Conservation (phyloP, 1,140 invertebrate species). For the Neocloeon triangulifer region DNA sequence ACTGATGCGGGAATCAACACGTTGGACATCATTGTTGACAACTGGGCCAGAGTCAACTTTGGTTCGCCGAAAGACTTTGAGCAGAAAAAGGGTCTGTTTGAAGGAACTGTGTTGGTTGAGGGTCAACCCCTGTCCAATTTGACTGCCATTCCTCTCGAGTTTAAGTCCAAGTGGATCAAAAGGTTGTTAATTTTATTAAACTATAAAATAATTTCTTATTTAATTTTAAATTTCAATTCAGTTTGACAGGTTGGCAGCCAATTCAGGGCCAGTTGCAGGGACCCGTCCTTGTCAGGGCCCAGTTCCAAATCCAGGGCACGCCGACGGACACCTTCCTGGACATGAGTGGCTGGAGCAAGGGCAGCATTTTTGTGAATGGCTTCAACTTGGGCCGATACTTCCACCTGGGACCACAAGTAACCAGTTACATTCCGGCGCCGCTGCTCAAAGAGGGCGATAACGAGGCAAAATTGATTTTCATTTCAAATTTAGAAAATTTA, state of each 20-base stretch:
- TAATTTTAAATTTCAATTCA: background rate
- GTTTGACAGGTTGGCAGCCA: background rate
- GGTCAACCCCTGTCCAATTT: conserved; percentile 14
- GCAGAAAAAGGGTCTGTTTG: conserved; percentile 21
- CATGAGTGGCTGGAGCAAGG: conserved; percentile 17
- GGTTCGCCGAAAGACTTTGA: conserved; percentile 14
- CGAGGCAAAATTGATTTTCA: conserved; percentile 18
- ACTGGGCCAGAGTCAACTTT: conserved; percentile 25
- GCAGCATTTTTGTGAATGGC: conserved; percentile 30
- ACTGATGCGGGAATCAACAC: conserved; percentile 5
- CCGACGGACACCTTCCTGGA: conserved; percentile 17
- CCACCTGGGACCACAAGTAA: conserved; percentile 22
- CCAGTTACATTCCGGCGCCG: conserved; percentile 25
- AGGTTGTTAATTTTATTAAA: too few species aligned
- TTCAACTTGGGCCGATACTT: conserved; percentile 29
- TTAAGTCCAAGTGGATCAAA: conserved; percentile 17
- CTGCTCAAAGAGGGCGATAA: conserved; percentile 24
- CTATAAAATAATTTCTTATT: too few species aligned
- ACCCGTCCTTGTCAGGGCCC: conserved; percentile 11
- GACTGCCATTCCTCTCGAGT: conserved; percentile 20
- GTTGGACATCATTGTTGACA: conserved; percentile 24
- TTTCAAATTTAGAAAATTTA: too few species aligned
- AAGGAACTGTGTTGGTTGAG: conserved; percentile 17
- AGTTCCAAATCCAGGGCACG: conserved; percentile 8
- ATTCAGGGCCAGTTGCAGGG: background rate